Conservation (phyloP, 2,888 invertebrate species). For the Noctua janthe region DNA sequence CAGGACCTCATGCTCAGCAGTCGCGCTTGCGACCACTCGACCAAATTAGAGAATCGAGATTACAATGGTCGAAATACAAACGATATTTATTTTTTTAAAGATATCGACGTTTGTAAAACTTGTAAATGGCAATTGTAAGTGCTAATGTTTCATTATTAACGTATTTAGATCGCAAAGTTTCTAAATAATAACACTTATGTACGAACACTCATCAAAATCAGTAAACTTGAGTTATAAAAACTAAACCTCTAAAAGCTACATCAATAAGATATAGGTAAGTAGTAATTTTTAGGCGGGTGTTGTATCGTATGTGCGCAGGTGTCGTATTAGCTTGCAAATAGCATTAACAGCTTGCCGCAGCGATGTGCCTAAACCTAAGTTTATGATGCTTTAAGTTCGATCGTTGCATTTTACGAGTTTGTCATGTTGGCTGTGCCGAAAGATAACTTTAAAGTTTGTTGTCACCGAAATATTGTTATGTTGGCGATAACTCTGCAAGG, state of each 20-base stretch:
- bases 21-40: neutral
- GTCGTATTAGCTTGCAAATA: conserved; percentile 53
- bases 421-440: conserved; percentile 19
- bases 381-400: conserved; percentile 48
- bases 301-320: conserved; percentile 42
- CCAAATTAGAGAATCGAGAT: neutral
- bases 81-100: no score
- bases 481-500: neutral
- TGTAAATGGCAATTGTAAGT: neutral
- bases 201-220: neutral
- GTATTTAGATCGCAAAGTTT: neutral
- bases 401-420: conserved; percentile 46
- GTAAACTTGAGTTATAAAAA: neutral
- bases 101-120: neutral
- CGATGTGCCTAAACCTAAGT: conserved; percentile 39
- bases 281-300: conserved; percentile 28
- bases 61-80: neutral
- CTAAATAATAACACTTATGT: neutral
- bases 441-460: conserved; percentile 21
- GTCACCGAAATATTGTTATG: neutral
- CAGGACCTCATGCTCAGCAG: neutral
- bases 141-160: neutral
- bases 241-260: conserved; percentile 16
- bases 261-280: conserved; percentile 21
- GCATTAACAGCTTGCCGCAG: conserved; percentile 46